Evolutionary conservation across 2,888 invertebrate species (phyloP).

Genomic region (Branchinecta sandiegonensis): DNA sequence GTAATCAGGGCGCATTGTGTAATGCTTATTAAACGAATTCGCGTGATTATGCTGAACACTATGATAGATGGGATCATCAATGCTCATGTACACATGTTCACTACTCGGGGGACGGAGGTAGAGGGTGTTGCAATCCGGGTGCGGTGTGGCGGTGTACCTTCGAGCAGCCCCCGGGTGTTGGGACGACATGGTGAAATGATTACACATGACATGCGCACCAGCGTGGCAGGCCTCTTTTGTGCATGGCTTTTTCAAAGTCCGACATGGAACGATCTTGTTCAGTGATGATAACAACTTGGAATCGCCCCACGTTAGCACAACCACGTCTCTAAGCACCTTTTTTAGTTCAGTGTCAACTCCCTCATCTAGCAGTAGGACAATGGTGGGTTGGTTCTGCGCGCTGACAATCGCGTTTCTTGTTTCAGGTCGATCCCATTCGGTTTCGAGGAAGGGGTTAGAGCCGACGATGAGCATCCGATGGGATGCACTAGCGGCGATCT

Average conservation of each 20-base stretch:
- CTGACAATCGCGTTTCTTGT: not conserved
- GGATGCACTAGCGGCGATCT: not conserved
- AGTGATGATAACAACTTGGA: not conserved
- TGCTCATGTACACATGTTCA: constrained; percentile 14
- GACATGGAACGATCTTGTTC: not conserved
- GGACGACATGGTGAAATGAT: not conserved
- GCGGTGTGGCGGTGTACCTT: not conserved
- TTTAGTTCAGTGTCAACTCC: constrained; percentile 2
- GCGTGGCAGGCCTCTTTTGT: not conserved
- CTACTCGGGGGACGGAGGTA: constrained; percentile 1
- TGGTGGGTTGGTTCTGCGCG: not conserved
- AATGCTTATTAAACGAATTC: not conserved
- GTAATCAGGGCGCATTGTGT: constrained; percentile 14
- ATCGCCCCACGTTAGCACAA: not conserved
- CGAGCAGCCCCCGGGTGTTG: not conserved
- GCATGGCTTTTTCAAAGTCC: not conserved
- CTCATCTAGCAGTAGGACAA: not conserved
- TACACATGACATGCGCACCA: not conserved
- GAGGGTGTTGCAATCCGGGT: not conserved
- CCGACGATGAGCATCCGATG: not conserved
- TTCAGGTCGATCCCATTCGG: constrained; percentile 12
- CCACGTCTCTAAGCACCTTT: not conserved
- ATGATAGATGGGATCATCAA: constrained; percentile 15
- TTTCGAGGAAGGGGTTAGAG: constrained; percentile 4
- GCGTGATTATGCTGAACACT: constrained; percentile 8